These are phyloP conservation scores for Sciurus vulgaris DNA, from an alignment of 2,797 vertebrate species.

Conservation along the genomic window DNA sequence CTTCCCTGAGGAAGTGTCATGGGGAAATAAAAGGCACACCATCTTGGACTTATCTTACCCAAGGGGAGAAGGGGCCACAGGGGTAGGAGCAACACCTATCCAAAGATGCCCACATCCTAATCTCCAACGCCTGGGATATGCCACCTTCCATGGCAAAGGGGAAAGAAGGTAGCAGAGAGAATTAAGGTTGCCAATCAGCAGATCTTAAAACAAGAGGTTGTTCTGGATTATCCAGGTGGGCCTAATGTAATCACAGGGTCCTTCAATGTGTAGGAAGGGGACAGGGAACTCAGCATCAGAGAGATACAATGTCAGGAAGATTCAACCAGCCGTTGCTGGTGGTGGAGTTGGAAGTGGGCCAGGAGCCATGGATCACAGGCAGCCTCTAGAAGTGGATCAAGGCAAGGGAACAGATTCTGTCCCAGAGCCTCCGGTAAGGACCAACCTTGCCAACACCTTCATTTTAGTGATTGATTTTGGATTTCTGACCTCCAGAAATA, in stretches of 20 bases:
- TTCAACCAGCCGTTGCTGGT: not conserved
- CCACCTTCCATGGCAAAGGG: not conserved
- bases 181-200: not conserved
- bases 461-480: not conserved
- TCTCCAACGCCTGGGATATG: not conserved
- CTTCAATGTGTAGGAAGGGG: not conserved
- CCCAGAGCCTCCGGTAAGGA: not conserved
- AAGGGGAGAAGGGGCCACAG: fast-evolving
- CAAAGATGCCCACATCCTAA: not conserved
- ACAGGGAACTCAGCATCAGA: not conserved
- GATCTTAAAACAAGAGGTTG: not conserved
- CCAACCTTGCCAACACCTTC: not conserved
- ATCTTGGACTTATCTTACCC: not conserved
- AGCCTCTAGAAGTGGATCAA: not conserved
- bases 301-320: not conserved
- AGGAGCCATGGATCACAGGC: fast-evolving
- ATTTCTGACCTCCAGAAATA: not conserved
- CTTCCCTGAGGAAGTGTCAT: not conserved
- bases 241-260: not conserved
- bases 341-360: not conserved
- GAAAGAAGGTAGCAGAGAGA: not conserved
- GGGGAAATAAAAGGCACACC: not conserved
- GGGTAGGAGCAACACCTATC: not conserved
- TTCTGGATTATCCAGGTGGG: not conserved
- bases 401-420: not conserved